These are phyloP conservation scores for Chaunax sp. DNA, from an alignment of 2,797 vertebrate genomes.

Conservation along the genomic window DNA sequence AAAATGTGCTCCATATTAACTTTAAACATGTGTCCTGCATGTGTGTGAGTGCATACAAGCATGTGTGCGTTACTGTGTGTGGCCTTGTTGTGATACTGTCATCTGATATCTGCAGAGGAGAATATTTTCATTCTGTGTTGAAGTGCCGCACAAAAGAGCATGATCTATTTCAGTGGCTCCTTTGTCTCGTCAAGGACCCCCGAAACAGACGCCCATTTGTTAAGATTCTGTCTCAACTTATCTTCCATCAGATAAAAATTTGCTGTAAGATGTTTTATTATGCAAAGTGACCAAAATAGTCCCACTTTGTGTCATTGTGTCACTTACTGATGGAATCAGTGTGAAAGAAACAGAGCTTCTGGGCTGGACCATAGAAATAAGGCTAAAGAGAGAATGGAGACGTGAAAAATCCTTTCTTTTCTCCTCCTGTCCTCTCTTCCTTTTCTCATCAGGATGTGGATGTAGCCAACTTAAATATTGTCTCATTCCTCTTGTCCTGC, in stretches of 20 bases:
- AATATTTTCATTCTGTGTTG: slow-evolving; percentile 42
- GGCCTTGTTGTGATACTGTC: slow-evolving; percentile 29
- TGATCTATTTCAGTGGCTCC: background rate
- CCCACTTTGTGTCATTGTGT: no score
- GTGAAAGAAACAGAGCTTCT: slow-evolving; percentile 22
- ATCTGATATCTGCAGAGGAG: slow-evolving; percentile 36
- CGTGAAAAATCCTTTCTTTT: slow-evolving; percentile 10
- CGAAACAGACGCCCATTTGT: no score
- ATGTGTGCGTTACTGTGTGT: slow-evolving; percentile 11
- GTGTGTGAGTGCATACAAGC: background rate
- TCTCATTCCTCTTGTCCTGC: slow-evolving; percentile 29
- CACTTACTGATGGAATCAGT: no score
- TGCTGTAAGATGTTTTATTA: no score
- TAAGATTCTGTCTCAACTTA: no score
- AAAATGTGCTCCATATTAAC: background rate
- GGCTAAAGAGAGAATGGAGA: slow-evolving; percentile 28
- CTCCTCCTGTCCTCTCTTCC: background rate
- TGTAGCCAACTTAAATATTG: slow-evolving; percentile 32
- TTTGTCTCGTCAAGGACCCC: no score
- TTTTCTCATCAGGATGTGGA: slow-evolving; percentile 36
- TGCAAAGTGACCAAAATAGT: no score
- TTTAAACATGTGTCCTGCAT: slow-evolving; percentile 14
- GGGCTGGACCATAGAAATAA: slow-evolving; percentile 44
- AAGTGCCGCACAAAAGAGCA: slow-evolving; percentile 17
- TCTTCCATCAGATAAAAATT: no score